phyloP scores from a whole-genome alignment of 2,888 invertebrate genomes.

The Meteorus colon region DNA sequence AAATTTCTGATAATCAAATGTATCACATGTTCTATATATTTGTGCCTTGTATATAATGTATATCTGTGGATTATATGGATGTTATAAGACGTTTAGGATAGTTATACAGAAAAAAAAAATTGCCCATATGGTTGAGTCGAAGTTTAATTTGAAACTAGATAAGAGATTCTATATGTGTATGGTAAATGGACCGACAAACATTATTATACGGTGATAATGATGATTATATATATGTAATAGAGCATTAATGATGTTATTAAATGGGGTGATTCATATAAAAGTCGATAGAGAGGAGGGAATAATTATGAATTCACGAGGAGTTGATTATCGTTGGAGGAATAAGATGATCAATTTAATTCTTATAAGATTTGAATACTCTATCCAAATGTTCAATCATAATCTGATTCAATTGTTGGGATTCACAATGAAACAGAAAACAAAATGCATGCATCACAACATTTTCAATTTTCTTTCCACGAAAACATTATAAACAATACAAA shows the following conservation, averaged over 20 bases:
- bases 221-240: neutral
- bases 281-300: neutral
- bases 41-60: slow-evolving; percentile 40
- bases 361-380: no score
- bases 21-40: neutral
- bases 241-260: neutral
- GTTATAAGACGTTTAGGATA: no score
- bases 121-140: neutral
- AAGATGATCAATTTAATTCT: no score
- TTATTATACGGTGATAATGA: neutral
- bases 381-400: no score
- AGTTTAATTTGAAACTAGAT: neutral
- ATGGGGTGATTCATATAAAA: neutral
- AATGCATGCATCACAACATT: no score
- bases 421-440: no score
- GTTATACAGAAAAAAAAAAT: neutral
- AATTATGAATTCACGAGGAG: neutral
- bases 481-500: no score
- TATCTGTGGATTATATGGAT: slow-evolving; percentile 18
- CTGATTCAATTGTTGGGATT: no score
- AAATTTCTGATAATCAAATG: slow-evolving; percentile 4
- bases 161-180: neutral
- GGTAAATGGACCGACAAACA: neutral
- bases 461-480: no score
- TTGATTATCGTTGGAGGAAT: no score